Base-by-base conservation (phyloP, 2,888 invertebrate species). In the Synergus laeviventris region DNA sequence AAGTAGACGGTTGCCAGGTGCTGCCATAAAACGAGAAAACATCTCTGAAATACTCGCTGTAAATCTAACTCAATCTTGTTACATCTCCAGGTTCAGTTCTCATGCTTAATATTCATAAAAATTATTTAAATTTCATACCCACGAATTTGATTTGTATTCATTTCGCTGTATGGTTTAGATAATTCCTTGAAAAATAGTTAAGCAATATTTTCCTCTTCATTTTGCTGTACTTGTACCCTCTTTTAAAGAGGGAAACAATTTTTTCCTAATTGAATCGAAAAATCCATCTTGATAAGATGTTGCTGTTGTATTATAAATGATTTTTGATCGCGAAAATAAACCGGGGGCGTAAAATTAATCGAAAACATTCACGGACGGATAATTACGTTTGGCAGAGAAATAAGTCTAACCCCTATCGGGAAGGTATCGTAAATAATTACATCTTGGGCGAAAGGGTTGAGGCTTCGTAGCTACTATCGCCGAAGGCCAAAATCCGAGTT, bases 1-100 rank as follows among this genome's bases (percentile, higher is more conserved):
- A 54, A 62, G 80, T 73, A 86, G 84, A 86, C 84, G 77, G 78
- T 79, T 79, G 81, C 85, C 84, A 84, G 83, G 86, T 85, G 83
- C 81, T 82, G 83, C 79, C 77, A 76, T 82, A 82, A 79, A 76
- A 77, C 24, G 75, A 80, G 80, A 79, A 80, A 80, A 62, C 77
- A 74, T 74, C 54, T 45, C 16, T n/a, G 80, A 78, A 79, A 80
- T 70, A 73, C 74, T 75, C 54, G 18, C 8, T 16, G 36, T 42
- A 7, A 42, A 21, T 21, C 21, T 42, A 64, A 38, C 64, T 21
- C 21, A 11, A 64, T 39, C 56, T 56, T 12, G 12, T 56, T 56
- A 24, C 56, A 56, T 56, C 56, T 56, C 4, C 18, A n/a, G 18
- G 39, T 39, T 62, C n/a, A 4, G 38, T 62, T 62, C 38, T 18